These are phyloP conservation scores for Sebastes alutus DNA, from an alignment of 2,797 vertebrate species.

Conservation along the genomic window DNA sequence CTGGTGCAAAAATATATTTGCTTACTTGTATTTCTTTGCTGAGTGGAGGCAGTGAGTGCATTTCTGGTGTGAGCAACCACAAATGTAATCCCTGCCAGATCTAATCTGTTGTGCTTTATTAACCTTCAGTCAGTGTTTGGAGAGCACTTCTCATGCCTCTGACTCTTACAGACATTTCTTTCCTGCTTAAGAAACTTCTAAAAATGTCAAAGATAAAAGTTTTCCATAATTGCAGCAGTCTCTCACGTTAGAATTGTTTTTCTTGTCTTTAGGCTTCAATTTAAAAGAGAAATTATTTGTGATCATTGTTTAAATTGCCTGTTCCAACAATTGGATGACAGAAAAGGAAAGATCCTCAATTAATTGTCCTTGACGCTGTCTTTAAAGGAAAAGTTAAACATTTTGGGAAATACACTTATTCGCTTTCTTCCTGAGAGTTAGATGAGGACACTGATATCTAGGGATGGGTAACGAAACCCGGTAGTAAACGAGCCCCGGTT, in stretches of 20 bases:
- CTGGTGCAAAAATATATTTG: not conserved
- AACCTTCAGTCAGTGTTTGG: conserved; percentile 1
- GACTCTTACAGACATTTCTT: not conserved
- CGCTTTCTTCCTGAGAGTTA: no score
- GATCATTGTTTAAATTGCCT: no score
- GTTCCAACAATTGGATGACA: not conserved
- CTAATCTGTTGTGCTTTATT: conserved; percentile 14
- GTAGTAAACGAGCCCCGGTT: no score
- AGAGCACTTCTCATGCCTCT: not conserved
- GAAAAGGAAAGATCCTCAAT: not conserved
- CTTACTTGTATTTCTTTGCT: not conserved
- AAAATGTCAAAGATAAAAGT: not conserved
- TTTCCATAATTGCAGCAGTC: not conserved
- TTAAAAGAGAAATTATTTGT: not conserved
- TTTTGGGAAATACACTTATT: not conserved
- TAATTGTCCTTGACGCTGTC: not conserved
- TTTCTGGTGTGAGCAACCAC: not conserved
- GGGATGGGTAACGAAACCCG: no score
- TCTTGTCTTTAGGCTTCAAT: not conserved
- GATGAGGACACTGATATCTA: no score
- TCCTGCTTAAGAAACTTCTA: not conserved
- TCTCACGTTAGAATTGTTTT: not conserved
- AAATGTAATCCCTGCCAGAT: conserved; percentile 7
- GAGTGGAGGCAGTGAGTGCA: not conserved
- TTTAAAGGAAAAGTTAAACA: not conserved